These are phyloP conservation scores for Protonemura montana DNA, from an alignment of 2,888 invertebrate genomes.

Conservation along the genomic window DNA sequence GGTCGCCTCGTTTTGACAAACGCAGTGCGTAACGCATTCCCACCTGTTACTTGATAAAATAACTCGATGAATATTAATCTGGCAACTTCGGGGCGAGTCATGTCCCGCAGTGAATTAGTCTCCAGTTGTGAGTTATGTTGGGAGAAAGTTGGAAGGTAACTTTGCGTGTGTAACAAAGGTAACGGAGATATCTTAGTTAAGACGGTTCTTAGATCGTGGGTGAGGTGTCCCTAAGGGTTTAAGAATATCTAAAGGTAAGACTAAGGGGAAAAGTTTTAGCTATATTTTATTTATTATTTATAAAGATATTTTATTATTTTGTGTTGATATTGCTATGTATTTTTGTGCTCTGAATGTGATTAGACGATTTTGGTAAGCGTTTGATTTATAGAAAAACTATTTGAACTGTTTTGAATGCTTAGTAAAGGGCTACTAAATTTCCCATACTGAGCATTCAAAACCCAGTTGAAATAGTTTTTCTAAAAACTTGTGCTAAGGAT, in stretches of 20 bases:
- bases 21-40: not conserved
- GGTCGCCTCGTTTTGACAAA: not conserved
- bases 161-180: not conserved
- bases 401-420: too few relatives aligned
- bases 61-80: not conserved
- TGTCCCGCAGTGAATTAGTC: not conserved
- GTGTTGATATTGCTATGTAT: too few relatives aligned
- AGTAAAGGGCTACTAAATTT: too few relatives aligned
- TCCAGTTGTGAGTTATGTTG: not conserved
- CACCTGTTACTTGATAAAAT: not conserved
- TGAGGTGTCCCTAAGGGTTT: not conserved
- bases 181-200: not conserved
- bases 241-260: not conserved
- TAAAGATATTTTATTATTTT: too few relatives aligned
- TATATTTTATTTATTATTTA: too few relatives aligned
- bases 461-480: too few relatives aligned
- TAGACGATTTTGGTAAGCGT: too few relatives aligned
- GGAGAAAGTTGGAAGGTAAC: conserved; percentile 1
- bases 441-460: too few relatives aligned
- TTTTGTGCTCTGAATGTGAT: too few relatives aligned
- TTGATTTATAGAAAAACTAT: too few relatives aligned
- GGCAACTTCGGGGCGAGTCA: not conserved
- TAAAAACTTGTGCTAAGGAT: too few relatives aligned
- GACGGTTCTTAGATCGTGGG: not conserved
- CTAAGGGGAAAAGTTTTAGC: too few relatives aligned